These are phyloP conservation scores for Orchesellides sinensis DNA, from an alignment of 2,888 invertebrate species.

Conservation along the genomic window DNA sequence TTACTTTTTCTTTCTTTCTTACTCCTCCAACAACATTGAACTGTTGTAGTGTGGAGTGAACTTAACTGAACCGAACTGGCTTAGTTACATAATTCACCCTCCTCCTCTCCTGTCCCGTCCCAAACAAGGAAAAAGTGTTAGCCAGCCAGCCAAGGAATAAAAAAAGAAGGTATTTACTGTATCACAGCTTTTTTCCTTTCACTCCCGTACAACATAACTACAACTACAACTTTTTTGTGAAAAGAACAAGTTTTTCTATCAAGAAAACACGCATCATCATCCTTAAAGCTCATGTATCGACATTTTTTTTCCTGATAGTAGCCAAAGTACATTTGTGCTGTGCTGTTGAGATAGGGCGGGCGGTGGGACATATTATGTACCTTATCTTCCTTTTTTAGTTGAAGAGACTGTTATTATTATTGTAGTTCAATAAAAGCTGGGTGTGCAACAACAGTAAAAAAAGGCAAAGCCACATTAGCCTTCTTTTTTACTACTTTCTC, in stretches of 20 bases:
- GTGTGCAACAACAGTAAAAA: slow-evolving; percentile 30
- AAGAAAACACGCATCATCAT: slow-evolving; percentile 43
- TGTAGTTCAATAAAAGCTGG: slow-evolving; percentile 31
- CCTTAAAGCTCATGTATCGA: slow-evolving; percentile 13
- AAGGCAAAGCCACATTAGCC: slow-evolving; percentile 37
- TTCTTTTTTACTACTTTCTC: slow-evolving; percentile 32
- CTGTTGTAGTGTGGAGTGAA: slow-evolving; percentile 39
- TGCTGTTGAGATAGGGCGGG: no score
- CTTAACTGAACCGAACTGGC: slow-evolving; percentile 18
- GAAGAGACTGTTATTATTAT: slow-evolving; percentile 31
- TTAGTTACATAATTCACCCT: slow-evolving; percentile 46
- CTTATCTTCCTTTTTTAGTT: slow-evolving; percentile 15
- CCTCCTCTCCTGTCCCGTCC: background rate
- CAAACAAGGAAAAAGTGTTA: no score
- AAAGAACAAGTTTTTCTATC: slow-evolving; percentile 32
- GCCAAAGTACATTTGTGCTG: background rate
- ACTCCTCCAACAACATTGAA: no score
- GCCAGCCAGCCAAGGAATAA: background rate
- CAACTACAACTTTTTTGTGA: no score
- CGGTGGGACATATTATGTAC: background rate
- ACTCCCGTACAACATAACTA: no score
- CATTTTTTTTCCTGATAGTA: slow-evolving; percentile 3
- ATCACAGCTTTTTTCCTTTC: slow-evolving; percentile 5
- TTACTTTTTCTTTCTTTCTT: no score
- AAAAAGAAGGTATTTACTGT: background rate